Base-by-base conservation (phyloP, 1,140 invertebrate species). In the Mylabris phalerata region DNA sequence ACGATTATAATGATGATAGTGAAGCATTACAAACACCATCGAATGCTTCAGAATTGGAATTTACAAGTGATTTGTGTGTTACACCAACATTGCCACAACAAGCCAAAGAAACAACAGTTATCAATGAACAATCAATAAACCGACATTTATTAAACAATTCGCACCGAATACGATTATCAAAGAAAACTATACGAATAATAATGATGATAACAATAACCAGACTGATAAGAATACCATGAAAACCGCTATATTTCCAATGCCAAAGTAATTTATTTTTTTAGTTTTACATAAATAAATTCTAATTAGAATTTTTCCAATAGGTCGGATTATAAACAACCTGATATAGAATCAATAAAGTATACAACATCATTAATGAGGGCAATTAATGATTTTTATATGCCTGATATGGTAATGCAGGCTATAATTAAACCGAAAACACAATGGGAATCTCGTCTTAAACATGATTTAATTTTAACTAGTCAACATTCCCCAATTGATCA, bases 401-500 rank as follows among this genome's bases (percentile, higher is more conserved):
- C 88, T 62, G 85, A 90, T 75, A 84, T 87, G 78, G 82, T 86
- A 13, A 71, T 89, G 4, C 87, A 88, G 76, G 84, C 85, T 67
- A 77, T 73, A 26, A 73, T 68, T 58, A 62, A 70, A 24, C 71
- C 77, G 7, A 74, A 72, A 46, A 73, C 72, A n/a, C 73, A 78
- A 50, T 79, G 80, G 80, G 76, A 80, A 65, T 66, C 69, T 57
- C 70, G 68, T 51, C 65, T 83, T 26, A 76, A 74, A 55, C 73
- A 74, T 57, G 79, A 82, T 69, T 72, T 88, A 38, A 71, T 75
- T 9, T 67, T 82, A 49, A 75, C 80, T 9, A 76, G 79, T n/a
- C 79, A 82, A 71, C 78, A 81, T 67, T 79, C 82, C 19, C 73
- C 80, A 40, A 72, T 83, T 32, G 77, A 88, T 71, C 83, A 90